A percentile compares a stretch with the other conserved stretches of the same genome.
phyloP scores from a whole-genome alignment of 2,888 invertebrate genomes.

The Ferrisia virgata region DNA sequence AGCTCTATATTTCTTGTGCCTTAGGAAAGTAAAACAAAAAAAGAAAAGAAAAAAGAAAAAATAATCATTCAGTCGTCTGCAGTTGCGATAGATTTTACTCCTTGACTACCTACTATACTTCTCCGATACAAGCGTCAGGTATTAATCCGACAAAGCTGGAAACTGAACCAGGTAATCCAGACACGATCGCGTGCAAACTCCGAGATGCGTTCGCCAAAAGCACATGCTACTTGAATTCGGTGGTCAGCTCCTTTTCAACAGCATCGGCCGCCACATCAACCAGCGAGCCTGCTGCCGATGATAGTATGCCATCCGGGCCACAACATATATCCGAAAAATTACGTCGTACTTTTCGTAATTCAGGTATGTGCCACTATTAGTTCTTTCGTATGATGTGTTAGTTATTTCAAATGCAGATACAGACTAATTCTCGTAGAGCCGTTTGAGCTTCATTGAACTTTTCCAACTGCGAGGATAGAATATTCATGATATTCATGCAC shows the following conservation, averaged over 20 bases:
- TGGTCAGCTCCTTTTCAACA: slow-evolving; percentile 17
- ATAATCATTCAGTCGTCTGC: not conserved
- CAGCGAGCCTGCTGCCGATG: not conserved
- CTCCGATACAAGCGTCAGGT: not conserved
- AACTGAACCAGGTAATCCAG: slow-evolving; percentile 12
- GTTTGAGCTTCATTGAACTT: too few relatives aligned
- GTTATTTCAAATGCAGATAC: too few relatives aligned
- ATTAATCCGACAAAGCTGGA: slow-evolving; percentile 31
- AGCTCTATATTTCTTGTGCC: not conserved
- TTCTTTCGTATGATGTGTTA: not conserved
- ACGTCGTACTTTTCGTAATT: slow-evolving; percentile 23
- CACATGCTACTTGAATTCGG: slow-evolving; percentile 35
- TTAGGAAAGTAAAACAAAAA: too few relatives aligned
- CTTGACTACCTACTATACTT: not conserved
- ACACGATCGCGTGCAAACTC: slow-evolving; percentile 15
- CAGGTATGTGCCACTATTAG: slow-evolving; percentile 1
- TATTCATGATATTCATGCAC: too few relatives aligned
- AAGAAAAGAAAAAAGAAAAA: too few relatives aligned
- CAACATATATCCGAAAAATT: slow-evolving; percentile 12
- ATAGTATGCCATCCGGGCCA: slow-evolving; percentile 26
- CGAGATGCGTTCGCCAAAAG: slow-evolving; percentile 36
- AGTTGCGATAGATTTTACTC: not conserved
- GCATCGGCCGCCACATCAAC: not conserved
- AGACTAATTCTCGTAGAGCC: too few relatives aligned
- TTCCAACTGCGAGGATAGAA: too few relatives aligned